Evolutionary conservation across 2,113 vertebrate species (phyloP), one percentile per base, ranked within the genome.

Genomic region (Cryptotis parvus): DNA sequence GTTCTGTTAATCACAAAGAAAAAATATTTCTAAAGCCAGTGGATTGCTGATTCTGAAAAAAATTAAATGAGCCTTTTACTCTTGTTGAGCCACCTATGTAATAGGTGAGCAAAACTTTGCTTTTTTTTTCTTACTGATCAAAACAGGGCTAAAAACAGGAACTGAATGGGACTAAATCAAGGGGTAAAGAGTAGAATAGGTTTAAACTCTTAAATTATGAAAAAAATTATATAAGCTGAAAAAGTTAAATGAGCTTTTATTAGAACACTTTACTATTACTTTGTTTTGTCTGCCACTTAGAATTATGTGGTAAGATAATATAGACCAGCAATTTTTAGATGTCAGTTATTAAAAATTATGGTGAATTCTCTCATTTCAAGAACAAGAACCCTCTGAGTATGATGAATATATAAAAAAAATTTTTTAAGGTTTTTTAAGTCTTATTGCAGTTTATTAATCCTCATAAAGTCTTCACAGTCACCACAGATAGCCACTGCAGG

Each of bases 211-310:
- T 69, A 84, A 74, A 24, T 81, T 87, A 16, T 91, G 35, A 89
- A 77, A 8, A 87, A 72, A n/a, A n/a, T n/a, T 61, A 75, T 68
- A 49, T 74, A 73, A 45, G 68, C 31, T 91, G 84, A 89, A 75
- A 31, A 79, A 75, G 61, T 84, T 77, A 88, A 70, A 39, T 90
- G 18, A 55, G 15, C 52, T 18, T 18, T 55, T 68, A 75, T 73
- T 29, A 29, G 7, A 4, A 9, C 11, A 26, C 29, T 65, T 72
- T 35, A 35, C 6, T 74, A 65, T 79, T 91, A 77, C 11, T 90
- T 86, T 93, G 33, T 91, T 94, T 26, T 93, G 31, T 89, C 52
- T 52, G 29, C 52, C 89, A 9, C 83, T 93, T 88, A 85, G 87
- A 74, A 63, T 55, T 2, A 82, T 87, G 35, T 87, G 94, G 87